Evolutionary conservation across 2,797 vertebrate genomes (phyloP), one percentile per base, ranked within the genome.

Genomic region (Xenentodon cancila): DNA sequence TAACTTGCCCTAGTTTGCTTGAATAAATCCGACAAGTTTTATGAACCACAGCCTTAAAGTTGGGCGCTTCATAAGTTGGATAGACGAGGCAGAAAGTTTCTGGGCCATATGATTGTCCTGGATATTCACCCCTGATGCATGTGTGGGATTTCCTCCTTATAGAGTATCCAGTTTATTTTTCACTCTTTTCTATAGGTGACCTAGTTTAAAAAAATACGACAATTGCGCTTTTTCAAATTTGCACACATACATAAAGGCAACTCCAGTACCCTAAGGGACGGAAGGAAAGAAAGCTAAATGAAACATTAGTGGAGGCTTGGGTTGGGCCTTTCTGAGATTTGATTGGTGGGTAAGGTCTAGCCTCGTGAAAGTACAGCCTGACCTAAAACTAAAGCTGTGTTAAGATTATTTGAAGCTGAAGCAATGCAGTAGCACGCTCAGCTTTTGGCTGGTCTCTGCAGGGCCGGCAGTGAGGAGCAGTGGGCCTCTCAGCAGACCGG

Each of bases 401-500:
- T 62, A 49, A 77, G 85, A 73, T 80, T 68, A 75, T 81, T 86
- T 80, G 75, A 65, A 74, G 68, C 63, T 43, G 71, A 79, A 79
- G 91, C 91, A 72, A 75, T 87, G 84, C 88, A 70, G 79, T 64
- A 84, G 82, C 72, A 48, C n/a, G 13, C 63, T 64, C 64, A 22
- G 68, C 64, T 79, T 59, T 75, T 84, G 88, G 88, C 81, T 87
- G 84, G 88, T 89, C 87, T 88, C 88, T 83, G 91, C 90, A 90
- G 92, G 92, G 93, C 94, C 91, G 74, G 89, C 50, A 77, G 87
- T 79, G 88, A 93, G 90, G 90, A 93, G 92, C 78, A 58, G 77
- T 88, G 90, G 92, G 94, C 93, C 94, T 93, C 94, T 93, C 84
- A 65, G 91, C 94, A 95, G 94, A 95, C 93, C 73, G 85, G 90